Evolutionary conservation across 1,140 invertebrate species (phyloP).

Genomic region (Drosophila kurseongensis): DNA sequence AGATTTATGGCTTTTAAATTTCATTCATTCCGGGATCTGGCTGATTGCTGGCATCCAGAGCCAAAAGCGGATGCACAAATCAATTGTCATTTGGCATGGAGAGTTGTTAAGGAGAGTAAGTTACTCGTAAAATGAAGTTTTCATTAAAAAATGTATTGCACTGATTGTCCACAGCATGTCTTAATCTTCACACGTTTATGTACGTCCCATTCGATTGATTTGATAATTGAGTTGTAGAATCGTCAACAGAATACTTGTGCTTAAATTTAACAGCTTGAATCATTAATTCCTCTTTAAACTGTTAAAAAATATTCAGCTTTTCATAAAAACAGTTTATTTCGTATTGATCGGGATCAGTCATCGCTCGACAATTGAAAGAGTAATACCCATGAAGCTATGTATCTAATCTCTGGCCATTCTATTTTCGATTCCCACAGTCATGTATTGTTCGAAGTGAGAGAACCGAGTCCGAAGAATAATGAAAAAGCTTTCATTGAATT

Average conservation of each 20-base stretch:
- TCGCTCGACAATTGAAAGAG: constrained; percentile 15
- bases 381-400: constrained; percentile 6
- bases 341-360: constrained; percentile 12
- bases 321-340: neutral
- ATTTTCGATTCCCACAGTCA: constrained; percentile 35
- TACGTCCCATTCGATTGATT: neutral
- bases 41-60: constrained; percentile 39
- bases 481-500: constrained; percentile 26
- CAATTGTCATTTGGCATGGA: constrained; percentile 47
- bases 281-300: neutral
- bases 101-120: neutral
- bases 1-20: constrained; percentile 77
- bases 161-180: constrained; percentile 14
- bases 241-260: no score
- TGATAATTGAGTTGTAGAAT: neutral
- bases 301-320: no score
- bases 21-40: constrained; percentile 52
- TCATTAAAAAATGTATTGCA: no score
- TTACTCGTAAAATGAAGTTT: constrained; percentile 29
- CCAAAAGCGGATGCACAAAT: constrained; percentile 63
- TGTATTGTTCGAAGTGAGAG: constrained; percentile 6
- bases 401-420: constrained; percentile 29
- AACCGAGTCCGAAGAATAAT: constrained; percentile 13
- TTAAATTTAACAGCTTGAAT: no score
- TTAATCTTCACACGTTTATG: constrained; percentile 12